Evolutionary conservation across 2,888 invertebrate genomes (phyloP).

Genomic region (Prosopocoilus inquinatus): DNA sequence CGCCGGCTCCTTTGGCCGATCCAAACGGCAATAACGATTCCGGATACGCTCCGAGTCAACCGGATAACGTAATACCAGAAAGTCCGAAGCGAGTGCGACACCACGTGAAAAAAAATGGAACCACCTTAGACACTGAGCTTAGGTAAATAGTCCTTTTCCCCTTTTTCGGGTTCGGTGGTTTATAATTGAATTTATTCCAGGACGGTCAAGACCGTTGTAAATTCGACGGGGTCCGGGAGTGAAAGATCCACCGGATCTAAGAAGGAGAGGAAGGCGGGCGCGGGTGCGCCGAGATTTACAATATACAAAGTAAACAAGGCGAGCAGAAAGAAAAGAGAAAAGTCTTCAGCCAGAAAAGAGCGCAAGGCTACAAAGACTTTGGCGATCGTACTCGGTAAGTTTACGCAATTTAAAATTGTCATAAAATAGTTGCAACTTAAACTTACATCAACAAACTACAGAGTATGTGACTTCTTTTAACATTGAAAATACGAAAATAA

Average conservation of each 20-base stretch:
- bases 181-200: constrained; percentile 43
- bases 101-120: constrained; percentile 43
- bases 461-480: too few relatives aligned
- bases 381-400: constrained; percentile 95
- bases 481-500: too few relatives aligned
- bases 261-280: constrained; percentile 71
- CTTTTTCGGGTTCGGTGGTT: background rate
- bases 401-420: too few relatives aligned
- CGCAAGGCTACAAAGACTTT: constrained; percentile 97
- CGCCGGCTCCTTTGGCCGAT: constrained; percentile 61
- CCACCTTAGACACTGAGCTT: constrained; percentile 48
- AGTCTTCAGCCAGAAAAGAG: constrained; percentile 91
- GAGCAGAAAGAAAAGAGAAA: constrained; percentile 90
- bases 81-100: constrained; percentile 41
- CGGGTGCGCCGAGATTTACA: constrained; percentile 73
- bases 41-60: constrained; percentile 64
- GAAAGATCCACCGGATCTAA: constrained; percentile 59
- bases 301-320: constrained; percentile 94
- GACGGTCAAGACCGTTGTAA: constrained; percentile 58
- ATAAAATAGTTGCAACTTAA: too few relatives aligned
- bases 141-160: constrained; percentile 40
- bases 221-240: constrained; percentile 28
- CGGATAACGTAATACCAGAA: constrained; percentile 52
- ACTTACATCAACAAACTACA: too few relatives aligned
- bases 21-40: constrained; percentile 84